phyloP scores from a whole-genome alignment of 2,113 vertebrate genomes.

The Sinocyclocheilus anshuiensis region DNA sequence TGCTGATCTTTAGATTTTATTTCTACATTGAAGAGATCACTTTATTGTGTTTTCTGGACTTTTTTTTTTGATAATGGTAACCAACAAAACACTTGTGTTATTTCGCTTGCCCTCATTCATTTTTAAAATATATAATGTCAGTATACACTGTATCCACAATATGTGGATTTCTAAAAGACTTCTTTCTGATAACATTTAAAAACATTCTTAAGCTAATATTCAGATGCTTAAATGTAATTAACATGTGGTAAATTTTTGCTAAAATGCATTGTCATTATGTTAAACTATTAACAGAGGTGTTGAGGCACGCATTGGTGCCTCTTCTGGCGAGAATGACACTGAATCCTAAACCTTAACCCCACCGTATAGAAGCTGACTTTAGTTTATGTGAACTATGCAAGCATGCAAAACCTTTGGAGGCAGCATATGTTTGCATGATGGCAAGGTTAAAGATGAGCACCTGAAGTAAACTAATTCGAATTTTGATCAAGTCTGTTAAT shows the following conservation, averaged over 20 bases:
- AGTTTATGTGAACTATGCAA: background rate
- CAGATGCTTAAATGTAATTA: background rate
- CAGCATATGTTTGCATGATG: background rate
- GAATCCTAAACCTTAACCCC: background rate
- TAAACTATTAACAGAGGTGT: background rate
- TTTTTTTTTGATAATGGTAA: too few relatives aligned
- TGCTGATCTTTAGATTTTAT: too few relatives aligned
- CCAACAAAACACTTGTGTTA: too few relatives aligned
- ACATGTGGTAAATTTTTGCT: background rate
- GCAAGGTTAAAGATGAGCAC: constrained; percentile 57
- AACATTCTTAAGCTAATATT: background rate
- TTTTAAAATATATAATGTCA: too few relatives aligned
- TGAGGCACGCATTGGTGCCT: background rate
- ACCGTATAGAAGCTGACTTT: background rate
- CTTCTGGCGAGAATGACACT: background rate
- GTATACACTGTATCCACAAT: too few relatives aligned
- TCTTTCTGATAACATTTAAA: background rate
- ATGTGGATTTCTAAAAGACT: too few relatives aligned
- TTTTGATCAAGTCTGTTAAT: constrained; percentile 35
- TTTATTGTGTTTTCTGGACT: too few relatives aligned
- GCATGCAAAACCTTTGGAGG: constrained; percentile 16
- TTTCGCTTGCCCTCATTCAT: too few relatives aligned
- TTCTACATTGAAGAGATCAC: too few relatives aligned
- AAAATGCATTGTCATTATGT: background rate
- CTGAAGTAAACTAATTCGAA: constrained; percentile 36